These are phyloP conservation scores for Percopsis omiscomaycus DNA, from an alignment of 2,797 vertebrate species.

Conservation along the genomic window DNA sequence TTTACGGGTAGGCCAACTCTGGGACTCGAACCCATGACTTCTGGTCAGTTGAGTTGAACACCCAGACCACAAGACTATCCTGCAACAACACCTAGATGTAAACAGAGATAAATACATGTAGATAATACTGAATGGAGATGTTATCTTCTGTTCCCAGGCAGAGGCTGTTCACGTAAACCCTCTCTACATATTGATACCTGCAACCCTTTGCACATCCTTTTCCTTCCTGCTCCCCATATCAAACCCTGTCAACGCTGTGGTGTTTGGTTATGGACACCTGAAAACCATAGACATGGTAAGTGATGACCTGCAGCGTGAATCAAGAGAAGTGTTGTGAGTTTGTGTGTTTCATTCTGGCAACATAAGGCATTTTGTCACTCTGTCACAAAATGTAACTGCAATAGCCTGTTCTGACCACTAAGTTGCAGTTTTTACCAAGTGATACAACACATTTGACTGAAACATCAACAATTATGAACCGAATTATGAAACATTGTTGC, in stretches of 20 bases:
- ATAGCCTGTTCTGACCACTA: too few species aligned
- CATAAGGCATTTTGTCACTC: too few species aligned
- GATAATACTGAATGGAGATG: neutral
- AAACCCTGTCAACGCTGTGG: slow-evolving; percentile 90
- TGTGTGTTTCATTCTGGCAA: neutral
- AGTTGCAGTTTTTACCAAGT: too few species aligned
- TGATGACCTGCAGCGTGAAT: slow-evolving; percentile 11
- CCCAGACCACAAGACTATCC: too few species aligned
- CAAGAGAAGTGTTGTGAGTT: neutral
- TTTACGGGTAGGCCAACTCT: too few species aligned
- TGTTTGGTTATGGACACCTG: slow-evolving; percentile 89
- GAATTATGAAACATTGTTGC: too few species aligned
- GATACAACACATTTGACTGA: too few species aligned
- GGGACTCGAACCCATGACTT: too few species aligned
- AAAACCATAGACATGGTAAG: slow-evolving; percentile 87
- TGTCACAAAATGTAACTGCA: too few species aligned
- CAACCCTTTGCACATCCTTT: slow-evolving; percentile 89
- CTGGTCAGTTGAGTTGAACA: too few species aligned
- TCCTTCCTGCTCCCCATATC: slow-evolving; percentile 90
- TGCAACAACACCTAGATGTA: too few species aligned
- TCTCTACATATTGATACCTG: slow-evolving; percentile 87
- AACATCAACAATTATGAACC: too few species aligned
- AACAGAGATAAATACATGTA: neutral
- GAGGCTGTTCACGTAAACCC: slow-evolving; percentile 89
- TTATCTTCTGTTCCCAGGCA: slow-evolving; percentile 70